Evolutionary conservation across 2,113 vertebrate genomes (phyloP).

Genomic region (Aptenodytes patagonicus): DNA sequence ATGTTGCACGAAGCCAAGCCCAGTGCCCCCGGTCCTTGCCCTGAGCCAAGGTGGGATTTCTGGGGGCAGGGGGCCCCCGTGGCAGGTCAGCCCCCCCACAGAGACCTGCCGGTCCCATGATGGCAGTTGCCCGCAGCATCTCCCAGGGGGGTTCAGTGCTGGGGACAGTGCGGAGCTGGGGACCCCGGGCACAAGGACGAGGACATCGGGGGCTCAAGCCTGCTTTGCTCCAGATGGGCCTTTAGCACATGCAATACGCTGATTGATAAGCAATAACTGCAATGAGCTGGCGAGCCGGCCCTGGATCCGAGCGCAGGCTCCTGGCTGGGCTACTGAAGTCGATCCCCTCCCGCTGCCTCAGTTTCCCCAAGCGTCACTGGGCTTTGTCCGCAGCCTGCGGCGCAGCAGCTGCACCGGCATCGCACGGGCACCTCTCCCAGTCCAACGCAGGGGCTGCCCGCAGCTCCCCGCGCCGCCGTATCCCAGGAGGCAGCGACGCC

Average conservation of each 20-base stretch:
- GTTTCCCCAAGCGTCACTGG: neutral
- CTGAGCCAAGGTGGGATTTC: neutral
- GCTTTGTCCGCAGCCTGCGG: neutral
- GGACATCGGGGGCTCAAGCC: neutral
- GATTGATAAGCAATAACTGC: neutral
- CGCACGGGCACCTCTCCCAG: neutral
- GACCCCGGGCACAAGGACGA: fast-evolving
- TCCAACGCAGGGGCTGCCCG: neutral
- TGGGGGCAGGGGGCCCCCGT: fast-evolving
- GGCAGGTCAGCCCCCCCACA: neutral
- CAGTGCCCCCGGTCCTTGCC: neutral
- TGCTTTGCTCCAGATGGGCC: neutral
- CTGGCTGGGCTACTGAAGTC: neutral
- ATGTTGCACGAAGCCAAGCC: neutral
- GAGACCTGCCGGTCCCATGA: neutral
- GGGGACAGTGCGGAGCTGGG: neutral
- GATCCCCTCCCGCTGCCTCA: neutral
- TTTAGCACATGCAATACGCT: conserved; percentile 20
- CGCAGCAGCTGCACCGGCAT: neutral
- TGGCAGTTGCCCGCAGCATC: neutral
- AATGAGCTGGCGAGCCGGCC: neutral
- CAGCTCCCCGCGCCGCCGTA: neutral
- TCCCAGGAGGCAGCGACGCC: neutral
- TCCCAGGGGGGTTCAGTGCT: neutral
- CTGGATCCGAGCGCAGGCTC: fast-evolving